Base-by-base conservation (phyloP, 2,113 vertebrate species). In the Melanotaenia duboulayi region DNA sequence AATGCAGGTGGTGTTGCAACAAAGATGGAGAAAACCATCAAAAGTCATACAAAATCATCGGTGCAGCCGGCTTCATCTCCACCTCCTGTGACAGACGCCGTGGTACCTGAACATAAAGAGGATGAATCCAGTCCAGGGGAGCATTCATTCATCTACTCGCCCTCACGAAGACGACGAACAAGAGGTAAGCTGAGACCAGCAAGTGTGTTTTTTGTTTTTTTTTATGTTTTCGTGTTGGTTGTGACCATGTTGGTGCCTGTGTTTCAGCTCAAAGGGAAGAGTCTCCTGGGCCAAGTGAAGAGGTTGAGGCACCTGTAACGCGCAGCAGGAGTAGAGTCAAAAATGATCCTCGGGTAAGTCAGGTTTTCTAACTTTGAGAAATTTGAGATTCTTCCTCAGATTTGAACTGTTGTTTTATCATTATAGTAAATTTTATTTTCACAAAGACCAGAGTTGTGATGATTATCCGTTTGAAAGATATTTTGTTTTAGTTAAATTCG, bases 61-160 rank as follows among this genome's bases (percentile, higher is more conserved):
- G 69, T 23, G 25, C 71, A 85, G 71, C 48, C 54, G 24, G 62
- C 7, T 35, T 39, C 58, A 16, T 40, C 74, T 7, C 25, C 52
- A 8, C 63, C 54, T 23, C 28, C 73, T 0, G 40, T 39, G 13
- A 61, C 70, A 8, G 76, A 77, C 54, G 3, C 0, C 39, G 91
- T 75, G 8, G 0, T 81, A 11, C 51, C 90, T 5, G 82, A 89
- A 61, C 71, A 82, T 0, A 74, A 85, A 4, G 67, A 82, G 16
- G 72, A 84, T 0, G 50, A 89, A 8, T 64, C 66, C 1, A 58
- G 70, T 71, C 88, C 90, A 65, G 87, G 80, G 57, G 80, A 76
- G 0, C 76, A 93, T 14, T 74, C 95, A 7, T 94, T 94, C 73
- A 83, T 91, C 65, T 95, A 95, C 86, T 94, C 96, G 23, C 92